These are phyloP conservation scores for Maniola hyperantus DNA, from an alignment of 2,888 invertebrate genomes.

Conservation along the genomic window DNA sequence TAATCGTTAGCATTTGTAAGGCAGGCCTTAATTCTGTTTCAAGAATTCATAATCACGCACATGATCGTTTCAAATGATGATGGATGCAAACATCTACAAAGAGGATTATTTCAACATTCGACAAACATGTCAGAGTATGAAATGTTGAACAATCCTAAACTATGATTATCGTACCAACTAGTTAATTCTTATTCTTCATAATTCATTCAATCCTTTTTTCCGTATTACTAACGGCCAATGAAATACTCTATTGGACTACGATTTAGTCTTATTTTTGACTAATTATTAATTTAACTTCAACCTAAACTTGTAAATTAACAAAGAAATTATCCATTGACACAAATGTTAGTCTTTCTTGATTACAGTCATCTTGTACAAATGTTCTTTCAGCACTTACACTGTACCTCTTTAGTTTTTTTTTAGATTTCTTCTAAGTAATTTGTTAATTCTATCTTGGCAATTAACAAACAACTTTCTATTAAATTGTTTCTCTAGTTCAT, in stretches of 20 bases:
- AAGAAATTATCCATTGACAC: too few relatives aligned
- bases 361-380: too few relatives aligned
- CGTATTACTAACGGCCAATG: too few relatives aligned
- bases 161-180: not conserved
- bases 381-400: too few relatives aligned
- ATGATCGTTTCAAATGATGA: conserved; percentile 38
- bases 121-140: not conserved
- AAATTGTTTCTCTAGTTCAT: conserved; percentile 9
- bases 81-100: conserved; percentile 19
- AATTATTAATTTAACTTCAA: too few relatives aligned
- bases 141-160: not conserved
- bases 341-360: too few relatives aligned
- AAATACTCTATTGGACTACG: too few relatives aligned
- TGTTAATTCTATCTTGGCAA: not conserved
- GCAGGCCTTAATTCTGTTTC: conserved; percentile 68
- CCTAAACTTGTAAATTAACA: too few relatives aligned
- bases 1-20: conserved; percentile 59
- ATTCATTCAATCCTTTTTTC: not conserved
- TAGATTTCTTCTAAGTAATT: not conserved
- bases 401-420: not conserved
- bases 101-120: conserved; percentile 10
- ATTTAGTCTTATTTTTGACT: too few relatives aligned
- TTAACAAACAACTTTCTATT: conserved; percentile 5
- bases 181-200: not conserved
- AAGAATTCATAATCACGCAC: conserved; percentile 61